These are phyloP conservation scores for Agrochola lychnidis DNA, from an alignment of 2,888 invertebrate species.

Conservation along the genomic window DNA sequence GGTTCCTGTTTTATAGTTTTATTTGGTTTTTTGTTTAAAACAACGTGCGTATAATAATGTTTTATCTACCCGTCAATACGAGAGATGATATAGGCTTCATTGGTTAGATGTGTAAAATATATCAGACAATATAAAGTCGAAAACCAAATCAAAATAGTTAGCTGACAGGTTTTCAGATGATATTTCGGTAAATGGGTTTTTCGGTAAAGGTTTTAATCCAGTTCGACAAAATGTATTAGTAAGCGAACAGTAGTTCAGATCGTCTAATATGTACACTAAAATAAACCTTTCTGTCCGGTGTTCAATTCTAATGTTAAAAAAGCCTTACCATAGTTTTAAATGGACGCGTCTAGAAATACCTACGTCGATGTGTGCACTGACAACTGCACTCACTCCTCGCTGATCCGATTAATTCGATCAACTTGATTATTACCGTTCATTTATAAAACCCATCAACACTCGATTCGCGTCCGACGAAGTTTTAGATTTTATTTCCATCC, in stretches of 20 bases:
- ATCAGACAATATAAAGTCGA: not conserved
- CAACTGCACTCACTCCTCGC: slow-evolving; percentile 50
- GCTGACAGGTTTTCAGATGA: not conserved
- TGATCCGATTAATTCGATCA: slow-evolving; percentile 63
- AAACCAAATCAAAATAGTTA: not conserved
- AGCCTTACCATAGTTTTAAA: slow-evolving; percentile 26
- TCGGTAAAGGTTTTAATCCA: not conserved
- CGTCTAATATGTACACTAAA: not conserved
- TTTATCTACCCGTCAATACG: not conserved
- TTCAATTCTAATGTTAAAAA: slow-evolving; percentile 19
- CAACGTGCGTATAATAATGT: not conserved
- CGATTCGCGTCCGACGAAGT: slow-evolving; percentile 37
- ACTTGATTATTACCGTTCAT: slow-evolving; percentile 61
- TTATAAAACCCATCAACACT: slow-evolving; percentile 48
- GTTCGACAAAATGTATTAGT: not conserved
- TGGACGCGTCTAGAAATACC: slow-evolving; percentile 23
- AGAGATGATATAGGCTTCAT: not conserved
- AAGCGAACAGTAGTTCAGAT: not conserved
- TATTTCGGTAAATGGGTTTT: not conserved
- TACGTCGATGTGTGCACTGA: slow-evolving; percentile 39
- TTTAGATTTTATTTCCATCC: slow-evolving; percentile 61
- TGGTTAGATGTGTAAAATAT: not conserved
- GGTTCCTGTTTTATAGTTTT: slow-evolving; percentile 30
- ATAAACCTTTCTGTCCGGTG: slow-evolving; percentile 3
- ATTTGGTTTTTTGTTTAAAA: not conserved